phyloP scores from a whole-genome alignment of 2,113 vertebrate genomes.

The Vombatus ursinus region DNA sequence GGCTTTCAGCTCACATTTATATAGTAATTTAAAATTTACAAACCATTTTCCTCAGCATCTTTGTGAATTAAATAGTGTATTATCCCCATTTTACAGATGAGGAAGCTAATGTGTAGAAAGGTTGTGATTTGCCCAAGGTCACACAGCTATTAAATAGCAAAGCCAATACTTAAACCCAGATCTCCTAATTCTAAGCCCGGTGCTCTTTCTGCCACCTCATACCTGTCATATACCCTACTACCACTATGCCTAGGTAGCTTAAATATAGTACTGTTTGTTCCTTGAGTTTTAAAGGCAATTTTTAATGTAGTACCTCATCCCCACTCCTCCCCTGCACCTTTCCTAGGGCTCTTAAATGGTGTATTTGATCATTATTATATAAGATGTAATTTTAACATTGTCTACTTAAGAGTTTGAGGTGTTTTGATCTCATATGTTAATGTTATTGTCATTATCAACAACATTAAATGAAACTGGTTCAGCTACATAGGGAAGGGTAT shows the following conservation, averaged over 20 bases:
- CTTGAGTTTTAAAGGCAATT: neutral
- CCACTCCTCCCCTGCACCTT: neutral
- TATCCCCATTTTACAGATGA: neutral
- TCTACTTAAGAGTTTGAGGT: neutral
- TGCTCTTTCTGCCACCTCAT: neutral
- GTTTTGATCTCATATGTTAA: neutral
- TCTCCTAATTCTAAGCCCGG: neutral
- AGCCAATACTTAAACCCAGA: neutral
- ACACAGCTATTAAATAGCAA: neutral
- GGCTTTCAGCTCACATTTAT: neutral
- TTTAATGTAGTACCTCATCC: neutral
- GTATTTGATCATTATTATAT: neutral
- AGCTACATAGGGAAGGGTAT: neutral
- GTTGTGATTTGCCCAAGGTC: neutral
- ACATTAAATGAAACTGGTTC: neutral
- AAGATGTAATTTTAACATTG: constrained; percentile 20
- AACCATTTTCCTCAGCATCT: neutral
- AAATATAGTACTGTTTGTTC: neutral
- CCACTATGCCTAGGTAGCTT: neutral
- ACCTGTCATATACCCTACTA: neutral
- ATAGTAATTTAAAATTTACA: neutral
- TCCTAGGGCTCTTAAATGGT: neutral
- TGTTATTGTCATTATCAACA: neutral
- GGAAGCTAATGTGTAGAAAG: neutral
- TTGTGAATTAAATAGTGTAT: neutral